Evolutionary conservation across 2,797 vertebrate species (phyloP).

Genomic region (Etheostoma perlongum): DNA sequence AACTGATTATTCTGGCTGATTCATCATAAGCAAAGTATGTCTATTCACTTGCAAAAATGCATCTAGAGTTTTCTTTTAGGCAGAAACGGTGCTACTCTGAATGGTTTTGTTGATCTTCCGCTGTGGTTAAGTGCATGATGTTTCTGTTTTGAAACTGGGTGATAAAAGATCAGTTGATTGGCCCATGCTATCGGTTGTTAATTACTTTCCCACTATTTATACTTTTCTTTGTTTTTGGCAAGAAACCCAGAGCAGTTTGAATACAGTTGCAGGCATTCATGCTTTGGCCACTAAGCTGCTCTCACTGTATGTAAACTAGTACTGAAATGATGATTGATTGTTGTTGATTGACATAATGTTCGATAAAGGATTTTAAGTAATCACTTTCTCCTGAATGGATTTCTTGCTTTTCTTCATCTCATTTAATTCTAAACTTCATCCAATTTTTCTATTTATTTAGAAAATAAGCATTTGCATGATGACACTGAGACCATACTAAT

Average conservation of each 20-base stretch:
- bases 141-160: slow-evolving; percentile 1
- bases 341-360: not conserved
- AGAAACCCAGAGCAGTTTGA: not conserved
- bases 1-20: not conserved
- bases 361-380: too few species aligned
- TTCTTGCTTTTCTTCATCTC: not conserved
- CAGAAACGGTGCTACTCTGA: not conserved
- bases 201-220: not conserved
- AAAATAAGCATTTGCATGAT: not conserved
- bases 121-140: not conserved
- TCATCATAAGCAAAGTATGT: not conserved
- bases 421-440: not conserved
- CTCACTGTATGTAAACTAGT: not conserved
- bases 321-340: not conserved
- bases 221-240: not conserved
- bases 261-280: not conserved
- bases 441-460: too few species aligned
- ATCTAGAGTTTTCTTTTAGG: not conserved
- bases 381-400: not conserved
- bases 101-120: not conserved
- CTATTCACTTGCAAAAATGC: not conserved
- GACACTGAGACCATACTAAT: not conserved
- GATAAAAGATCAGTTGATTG: not conserved
- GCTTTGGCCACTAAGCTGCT: not conserved
- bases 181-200: not conserved